These are phyloP conservation scores for Anagrus nilaparvatae DNA, from an alignment of 1,140 invertebrate species.

Conservation along the genomic window DNA sequence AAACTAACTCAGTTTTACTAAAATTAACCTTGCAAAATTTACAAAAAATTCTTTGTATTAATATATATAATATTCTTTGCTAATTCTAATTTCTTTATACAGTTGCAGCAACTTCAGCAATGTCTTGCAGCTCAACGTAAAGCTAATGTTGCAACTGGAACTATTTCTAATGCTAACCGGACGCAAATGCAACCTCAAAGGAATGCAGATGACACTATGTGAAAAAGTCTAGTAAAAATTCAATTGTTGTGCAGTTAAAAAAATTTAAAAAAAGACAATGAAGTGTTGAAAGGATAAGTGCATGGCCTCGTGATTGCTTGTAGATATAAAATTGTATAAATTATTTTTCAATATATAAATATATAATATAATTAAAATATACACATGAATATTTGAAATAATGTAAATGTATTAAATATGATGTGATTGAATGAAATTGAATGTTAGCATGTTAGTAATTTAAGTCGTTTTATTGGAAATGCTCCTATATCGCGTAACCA, in stretches of 20 bases:
- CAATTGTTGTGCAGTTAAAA: background rate
- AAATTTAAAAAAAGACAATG: background rate
- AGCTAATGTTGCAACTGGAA: slow-evolving; percentile 31
- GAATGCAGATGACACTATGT: slow-evolving; percentile 12
- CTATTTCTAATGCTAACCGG: slow-evolving; percentile 24
- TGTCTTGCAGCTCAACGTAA: slow-evolving; percentile 39
- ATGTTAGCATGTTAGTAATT: too few species aligned
- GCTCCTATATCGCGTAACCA: too few species aligned
- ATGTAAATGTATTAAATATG: too few species aligned
- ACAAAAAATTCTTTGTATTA: too few species aligned
- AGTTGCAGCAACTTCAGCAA: slow-evolving; percentile 41
- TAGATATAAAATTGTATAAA: too few species aligned
- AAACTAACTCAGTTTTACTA: background rate
- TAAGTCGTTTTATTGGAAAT: too few species aligned
- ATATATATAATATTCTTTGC: too few species aligned
- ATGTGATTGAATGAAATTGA: too few species aligned
- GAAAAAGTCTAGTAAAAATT: background rate
- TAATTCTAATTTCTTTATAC: slow-evolving; percentile 16
- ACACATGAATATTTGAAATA: too few species aligned
- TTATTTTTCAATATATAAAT: too few species aligned
- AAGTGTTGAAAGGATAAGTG: background rate
- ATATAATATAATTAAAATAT: too few species aligned
- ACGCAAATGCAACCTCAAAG: slow-evolving; percentile 32
- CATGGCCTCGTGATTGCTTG: slow-evolving; percentile 15
- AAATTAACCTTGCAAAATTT: background rate